Percentiles rank a stretch among this genome's conserved stretches.
Conservation (phyloP, 2,113 vertebrate species). For the Myotis davidii region DNA sequence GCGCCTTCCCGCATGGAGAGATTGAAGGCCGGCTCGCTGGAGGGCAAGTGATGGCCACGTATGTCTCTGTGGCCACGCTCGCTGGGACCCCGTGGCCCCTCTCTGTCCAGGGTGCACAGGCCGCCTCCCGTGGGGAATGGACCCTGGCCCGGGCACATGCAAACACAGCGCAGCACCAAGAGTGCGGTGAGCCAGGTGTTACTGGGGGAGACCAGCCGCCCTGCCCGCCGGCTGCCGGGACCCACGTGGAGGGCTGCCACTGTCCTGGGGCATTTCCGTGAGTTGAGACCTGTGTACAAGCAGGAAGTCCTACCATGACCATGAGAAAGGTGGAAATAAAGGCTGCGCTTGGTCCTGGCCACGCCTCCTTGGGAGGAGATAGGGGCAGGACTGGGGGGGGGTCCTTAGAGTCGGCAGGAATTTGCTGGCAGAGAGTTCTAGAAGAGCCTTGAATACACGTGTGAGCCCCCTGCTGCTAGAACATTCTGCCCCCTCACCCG, state of each 20-base stretch:
- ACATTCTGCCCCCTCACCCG: constrained; percentile 78
- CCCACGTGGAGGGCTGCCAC: rapidly evolving
- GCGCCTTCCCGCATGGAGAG: neutral
- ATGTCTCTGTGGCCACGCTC: neutral
- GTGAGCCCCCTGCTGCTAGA: constrained; percentile 70
- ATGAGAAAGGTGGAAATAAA: rapidly evolving
- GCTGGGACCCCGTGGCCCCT: rapidly evolving
- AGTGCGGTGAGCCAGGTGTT: rapidly evolving
- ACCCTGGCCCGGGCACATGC: rapidly evolving
- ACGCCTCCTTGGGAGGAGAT: rapidly evolving
- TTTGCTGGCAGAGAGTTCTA: neutral
- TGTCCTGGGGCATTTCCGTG: rapidly evolving
- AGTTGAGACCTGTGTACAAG: neutral
- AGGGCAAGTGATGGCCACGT: rapidly evolving
- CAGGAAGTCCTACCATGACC: rapidly evolving
- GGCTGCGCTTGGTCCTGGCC: neutral
- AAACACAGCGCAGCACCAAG: rapidly evolving
- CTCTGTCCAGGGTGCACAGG: rapidly evolving
- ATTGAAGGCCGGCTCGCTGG: neutral
- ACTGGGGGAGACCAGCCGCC: rapidly evolving
- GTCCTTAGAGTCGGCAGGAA: constrained; percentile 31
- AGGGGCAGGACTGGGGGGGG: rapidly evolving
- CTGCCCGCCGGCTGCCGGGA: neutral
- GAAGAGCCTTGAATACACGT: constrained; percentile 69
- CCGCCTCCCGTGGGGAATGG: neutral